Base-by-base conservation (phyloP, 2,888 invertebrate genomes). In the Parochlus steinenii region DNA sequence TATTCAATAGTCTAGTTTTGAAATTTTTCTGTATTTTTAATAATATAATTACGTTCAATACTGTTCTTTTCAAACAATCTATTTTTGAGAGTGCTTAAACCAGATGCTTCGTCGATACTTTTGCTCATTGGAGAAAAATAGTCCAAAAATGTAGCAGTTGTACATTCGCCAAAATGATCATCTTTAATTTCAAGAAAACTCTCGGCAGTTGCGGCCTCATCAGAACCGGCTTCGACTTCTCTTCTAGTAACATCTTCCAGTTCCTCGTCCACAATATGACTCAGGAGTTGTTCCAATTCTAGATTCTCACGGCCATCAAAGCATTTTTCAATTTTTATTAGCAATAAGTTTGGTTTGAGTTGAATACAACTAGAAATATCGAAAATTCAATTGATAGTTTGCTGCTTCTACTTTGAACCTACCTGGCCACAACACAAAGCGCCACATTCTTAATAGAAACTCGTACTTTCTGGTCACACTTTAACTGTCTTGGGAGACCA, bases 391-490 rank as follows among this genome's bases (percentile, higher is more conserved):
- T n/a, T n/a, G n/a, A n/a, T n/a, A n/a, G n/a, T n/a, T n/a, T n/a
- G n/a, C n/a, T n/a, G n/a, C n/a, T n/a, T n/a, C n/a, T n/a, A n/a
- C n/a, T n/a, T n/a, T n/a, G n/a, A n/a, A n/a, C n/a, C n/a, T n/a
- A n/a, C n/a, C n/a, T n/a, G n/a, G n/a, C 72, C 15, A 93, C 54
- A 50, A 87, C 89, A 35, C 71, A 71, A 14, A 93, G 52, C 0
- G 90, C 83, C 23, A 92, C 68, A 6, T 83, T 77, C 58, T 93
- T 92, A 2, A 90, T 81, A 39, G 92, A 92, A 19, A 95, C 87
- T 22, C 93, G 67, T 22, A 83, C 75, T 15, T 63, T 62, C 54
- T 71, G 69, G 52, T 92, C 92, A 3, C 78, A 60, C 42, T 80
- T 71, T 31, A 77, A 50, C 3, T 64, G 62, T 5, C 71, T 70